phyloP scores from a whole-genome alignment of 1,140 invertebrate species.

The Goniozus legneri region DNA sequence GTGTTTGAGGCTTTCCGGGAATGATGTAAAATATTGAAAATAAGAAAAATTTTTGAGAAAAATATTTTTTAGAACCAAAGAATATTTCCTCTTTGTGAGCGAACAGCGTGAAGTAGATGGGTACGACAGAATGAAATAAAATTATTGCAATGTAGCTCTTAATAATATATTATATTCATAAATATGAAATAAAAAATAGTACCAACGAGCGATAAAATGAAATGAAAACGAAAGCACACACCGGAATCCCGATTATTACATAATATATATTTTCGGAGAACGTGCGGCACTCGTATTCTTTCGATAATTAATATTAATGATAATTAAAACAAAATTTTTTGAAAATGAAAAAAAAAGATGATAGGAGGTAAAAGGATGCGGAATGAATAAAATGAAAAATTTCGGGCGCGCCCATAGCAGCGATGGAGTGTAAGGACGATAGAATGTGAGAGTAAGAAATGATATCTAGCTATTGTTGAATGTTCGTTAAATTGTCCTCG shows the following conservation, averaged over 20 bases:
- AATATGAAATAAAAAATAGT: too few species aligned
- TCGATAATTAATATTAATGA: slow-evolving; percentile 11
- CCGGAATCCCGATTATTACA: slow-evolving; percentile 9
- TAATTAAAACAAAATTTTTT: too few species aligned
- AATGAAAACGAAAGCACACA: slow-evolving; percentile 1
- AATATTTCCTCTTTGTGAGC: too few species aligned
- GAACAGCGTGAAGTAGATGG: too few species aligned
- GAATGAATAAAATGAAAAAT: not conserved
- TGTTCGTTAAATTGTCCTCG: slow-evolving; percentile 36
- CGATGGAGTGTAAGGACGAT: slow-evolving; percentile 1
- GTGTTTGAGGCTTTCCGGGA: too few species aligned
- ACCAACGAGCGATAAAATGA: slow-evolving; percentile 3
- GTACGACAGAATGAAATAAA: too few species aligned
- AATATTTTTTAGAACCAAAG: too few species aligned
- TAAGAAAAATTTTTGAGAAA: too few species aligned
- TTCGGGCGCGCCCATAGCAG: not conserved
- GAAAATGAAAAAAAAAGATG: not conserved
- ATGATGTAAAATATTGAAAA: too few species aligned
- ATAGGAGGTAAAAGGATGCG: not conserved
- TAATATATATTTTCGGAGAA: slow-evolving; percentile 23
- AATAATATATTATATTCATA: too few species aligned
- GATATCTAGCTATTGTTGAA: slow-evolving; percentile 33
- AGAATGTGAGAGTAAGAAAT: slow-evolving; percentile 8
- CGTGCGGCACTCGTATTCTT: slow-evolving; percentile 16
- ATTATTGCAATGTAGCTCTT: too few species aligned